A percentile compares a stretch with the other conserved stretches of the same genome.
Evolutionary conservation across 2,888 invertebrate species (phyloP).

Genomic region (Drosophila nr. fundita): DNA sequence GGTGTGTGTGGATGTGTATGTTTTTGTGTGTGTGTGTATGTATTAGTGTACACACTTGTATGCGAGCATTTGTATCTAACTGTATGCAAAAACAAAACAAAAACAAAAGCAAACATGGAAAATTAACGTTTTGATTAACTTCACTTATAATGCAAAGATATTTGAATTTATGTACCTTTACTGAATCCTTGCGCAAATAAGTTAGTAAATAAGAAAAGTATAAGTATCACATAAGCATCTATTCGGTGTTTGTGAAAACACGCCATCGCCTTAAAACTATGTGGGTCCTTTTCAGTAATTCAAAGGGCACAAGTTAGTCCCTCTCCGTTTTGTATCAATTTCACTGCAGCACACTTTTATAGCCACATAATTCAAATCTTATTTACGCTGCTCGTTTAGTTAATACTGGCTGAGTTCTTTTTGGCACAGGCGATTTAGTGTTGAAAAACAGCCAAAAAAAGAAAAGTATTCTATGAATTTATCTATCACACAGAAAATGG

Average conservation of each 20-base stretch:
- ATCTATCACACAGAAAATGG: constrained; percentile 2
- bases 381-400: constrained; percentile 52
- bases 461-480: constrained; percentile 17
- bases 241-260: constrained; percentile 55
- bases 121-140: no score
- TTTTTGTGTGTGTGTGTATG: constrained; percentile 8
- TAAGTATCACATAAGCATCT: constrained; percentile 52
- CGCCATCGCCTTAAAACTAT: constrained; percentile 58
- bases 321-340: constrained; percentile 40
- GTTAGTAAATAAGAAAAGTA: constrained; percentile 57
- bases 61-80: constrained; percentile 27
- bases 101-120: neutral
- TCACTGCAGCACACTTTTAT: constrained; percentile 49
- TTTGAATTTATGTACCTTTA: constrained; percentile 46
- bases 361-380: constrained; percentile 54
- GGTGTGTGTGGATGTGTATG: neutral
- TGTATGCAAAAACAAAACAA: constrained; percentile 41
- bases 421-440: constrained; percentile 56
- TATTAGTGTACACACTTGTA: constrained; percentile 26
- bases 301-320: constrained; percentile 54
- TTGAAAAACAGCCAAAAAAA: constrained; percentile 13
- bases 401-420: constrained; percentile 59
- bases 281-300: constrained; percentile 35
- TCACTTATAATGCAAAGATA: neutral
- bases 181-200: constrained; percentile 55